A percentile compares a stretch with the other conserved stretches of the same genome.
These are phyloP conservation scores for Promerops cafer DNA, from an alignment of 2,113 vertebrate genomes.

Conservation along the genomic window DNA sequence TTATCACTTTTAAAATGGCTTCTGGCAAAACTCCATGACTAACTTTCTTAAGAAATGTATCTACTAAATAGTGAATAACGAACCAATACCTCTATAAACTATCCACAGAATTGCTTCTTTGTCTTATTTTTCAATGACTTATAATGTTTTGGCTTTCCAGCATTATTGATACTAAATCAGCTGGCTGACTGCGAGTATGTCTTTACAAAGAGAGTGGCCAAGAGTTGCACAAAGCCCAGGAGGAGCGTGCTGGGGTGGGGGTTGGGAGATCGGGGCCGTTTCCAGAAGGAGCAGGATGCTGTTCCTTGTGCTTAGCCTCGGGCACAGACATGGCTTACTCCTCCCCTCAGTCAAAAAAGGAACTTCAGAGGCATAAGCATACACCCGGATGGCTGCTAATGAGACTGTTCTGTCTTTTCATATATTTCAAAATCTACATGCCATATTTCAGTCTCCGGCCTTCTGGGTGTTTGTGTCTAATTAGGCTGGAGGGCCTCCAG, in stretches of 20 bases:
- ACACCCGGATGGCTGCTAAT: background rate
- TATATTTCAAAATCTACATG: background rate
- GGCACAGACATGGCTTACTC: background rate
- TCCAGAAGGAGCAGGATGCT: background rate
- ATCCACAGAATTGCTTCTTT: background rate
- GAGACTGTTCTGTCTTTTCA: background rate
- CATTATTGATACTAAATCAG: background rate
- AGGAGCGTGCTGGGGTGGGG: background rate
- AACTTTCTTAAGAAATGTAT: background rate
- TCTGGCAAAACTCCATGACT: background rate
- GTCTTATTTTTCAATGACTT: background rate
- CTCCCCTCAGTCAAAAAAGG: background rate
- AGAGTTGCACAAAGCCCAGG: background rate
- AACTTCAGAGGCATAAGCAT: background rate
- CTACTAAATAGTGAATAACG: background rate
- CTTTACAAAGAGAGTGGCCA: background rate
- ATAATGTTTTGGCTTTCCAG: background rate
- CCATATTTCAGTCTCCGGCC: background rate
- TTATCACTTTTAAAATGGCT: background rate
- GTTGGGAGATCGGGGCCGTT: accelerated
- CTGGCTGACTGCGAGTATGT: background rate
- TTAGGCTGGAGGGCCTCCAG: slow-evolving; percentile 44
- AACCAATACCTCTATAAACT: background rate
- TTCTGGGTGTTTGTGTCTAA: background rate
- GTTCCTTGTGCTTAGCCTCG: slow-evolving; percentile 1